A percentile compares a stretch with the other conserved stretches of the same genome.
Evolutionary conservation across 1,140 invertebrate genomes (phyloP).

Genomic region (Trachymyrmex septentrionalis): DNA sequence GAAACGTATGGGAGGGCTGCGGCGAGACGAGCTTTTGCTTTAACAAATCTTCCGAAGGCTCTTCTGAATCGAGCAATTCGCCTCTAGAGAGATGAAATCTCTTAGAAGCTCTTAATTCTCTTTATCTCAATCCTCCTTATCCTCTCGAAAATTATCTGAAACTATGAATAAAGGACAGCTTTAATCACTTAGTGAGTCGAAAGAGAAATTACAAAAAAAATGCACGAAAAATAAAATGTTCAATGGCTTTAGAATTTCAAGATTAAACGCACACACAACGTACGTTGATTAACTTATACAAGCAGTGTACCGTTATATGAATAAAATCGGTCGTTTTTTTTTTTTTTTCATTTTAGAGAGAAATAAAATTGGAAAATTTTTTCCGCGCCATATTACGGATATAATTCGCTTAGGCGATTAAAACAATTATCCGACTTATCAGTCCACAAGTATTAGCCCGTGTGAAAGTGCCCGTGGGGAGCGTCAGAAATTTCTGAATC

Average conservation of each 20-base stretch:
- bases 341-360: neutral
- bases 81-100: slow-evolving; percentile 1
- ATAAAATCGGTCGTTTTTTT: neutral
- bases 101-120: slow-evolving; percentile 19
- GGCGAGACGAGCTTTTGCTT: slow-evolving; percentile 33
- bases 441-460: neutral
- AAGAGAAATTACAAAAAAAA: neutral
- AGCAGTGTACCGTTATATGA: neutral
- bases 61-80: slow-evolving; percentile 6
- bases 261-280: neutral
- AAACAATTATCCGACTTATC: slow-evolving; percentile 29
- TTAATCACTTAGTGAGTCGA: neutral
- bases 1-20: slow-evolving; percentile 26
- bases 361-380: slow-evolving; percentile 5
- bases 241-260: neutral
- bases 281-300: neutral
- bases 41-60: slow-evolving; percentile 36
- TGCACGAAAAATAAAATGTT: neutral
- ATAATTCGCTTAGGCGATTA: slow-evolving; percentile 8
- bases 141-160: neutral
- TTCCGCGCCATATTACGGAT: neutral
- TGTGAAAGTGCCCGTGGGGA: neutral
- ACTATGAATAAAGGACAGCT: neutral
- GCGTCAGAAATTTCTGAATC: slow-evolving; percentile 21
- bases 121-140: slow-evolving; percentile 3